A percentile compares a stretch with the other conserved stretches of the same genome.
Evolutionary conservation across 2,113 vertebrate species (phyloP).

Genomic region (Mobula birostris): DNA sequence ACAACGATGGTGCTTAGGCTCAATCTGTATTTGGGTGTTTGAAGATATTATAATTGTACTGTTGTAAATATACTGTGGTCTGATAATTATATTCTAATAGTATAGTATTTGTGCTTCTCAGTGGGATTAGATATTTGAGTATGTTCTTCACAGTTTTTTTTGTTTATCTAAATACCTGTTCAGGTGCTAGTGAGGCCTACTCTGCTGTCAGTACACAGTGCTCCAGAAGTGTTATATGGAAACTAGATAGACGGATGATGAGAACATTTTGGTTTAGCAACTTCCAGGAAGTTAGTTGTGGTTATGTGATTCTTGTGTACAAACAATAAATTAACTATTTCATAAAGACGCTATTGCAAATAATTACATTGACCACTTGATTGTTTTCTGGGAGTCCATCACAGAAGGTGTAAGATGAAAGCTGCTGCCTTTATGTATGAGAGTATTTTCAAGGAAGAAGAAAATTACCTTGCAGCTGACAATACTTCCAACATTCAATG

Average conservation of each 20-base stretch:
- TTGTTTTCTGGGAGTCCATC: neutral
- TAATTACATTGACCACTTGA: neutral
- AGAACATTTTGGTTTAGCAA: neutral
- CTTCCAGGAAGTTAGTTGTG: neutral
- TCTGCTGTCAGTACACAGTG: neutral
- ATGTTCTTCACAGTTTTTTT: neutral
- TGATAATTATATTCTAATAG: neutral
- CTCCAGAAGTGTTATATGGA: neutral
- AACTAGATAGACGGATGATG: neutral
- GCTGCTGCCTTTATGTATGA: neutral
- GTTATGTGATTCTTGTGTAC: neutral
- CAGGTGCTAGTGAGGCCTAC: neutral
- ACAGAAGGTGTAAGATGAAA: neutral
- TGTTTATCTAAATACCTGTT: neutral
- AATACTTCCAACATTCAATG: no score
- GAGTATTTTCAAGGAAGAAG: neutral
- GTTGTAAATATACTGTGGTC: neutral
- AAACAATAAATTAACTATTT: constrained; percentile 5
- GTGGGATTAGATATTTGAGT: neutral
- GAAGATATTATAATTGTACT: neutral
- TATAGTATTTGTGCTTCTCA: neutral
- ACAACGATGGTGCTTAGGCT: neutral
- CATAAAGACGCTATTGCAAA: neutral
- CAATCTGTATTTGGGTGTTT: neutral
- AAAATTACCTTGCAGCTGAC: neutral